Conservation (phyloP, 2,113 vertebrate species). For the Neolamprologus falcicula region DNA sequence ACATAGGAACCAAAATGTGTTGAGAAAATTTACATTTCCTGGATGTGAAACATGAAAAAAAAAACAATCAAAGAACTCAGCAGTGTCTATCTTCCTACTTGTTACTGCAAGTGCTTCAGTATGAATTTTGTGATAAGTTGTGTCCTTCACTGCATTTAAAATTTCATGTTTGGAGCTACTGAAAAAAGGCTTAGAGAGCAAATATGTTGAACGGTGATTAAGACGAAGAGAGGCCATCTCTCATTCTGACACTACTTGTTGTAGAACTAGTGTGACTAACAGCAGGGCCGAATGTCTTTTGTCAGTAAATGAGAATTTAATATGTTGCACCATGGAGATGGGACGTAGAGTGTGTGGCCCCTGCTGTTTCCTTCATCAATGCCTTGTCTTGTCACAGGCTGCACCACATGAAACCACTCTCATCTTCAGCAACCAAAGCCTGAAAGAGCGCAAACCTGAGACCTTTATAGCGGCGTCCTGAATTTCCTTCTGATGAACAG, state of each 20-base stretch:
- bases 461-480: background rate
- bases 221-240: conserved; percentile 40
- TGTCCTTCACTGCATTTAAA: background rate
- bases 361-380: conserved; percentile 60
- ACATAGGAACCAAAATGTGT: conserved; percentile 5
- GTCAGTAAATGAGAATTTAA: conserved; percentile 74
- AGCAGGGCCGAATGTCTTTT: conserved; percentile 65
- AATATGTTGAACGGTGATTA: conserved; percentile 30
- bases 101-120: background rate
- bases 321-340: conserved; percentile 67
- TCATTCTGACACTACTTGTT: conserved; percentile 48
- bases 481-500: background rate
- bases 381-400: conserved; percentile 48
- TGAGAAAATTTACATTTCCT: conserved; percentile 24
- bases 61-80: background rate
- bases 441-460: conserved; percentile 27
- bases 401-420: conserved; percentile 38
- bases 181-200: background rate
- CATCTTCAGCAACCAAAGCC: conserved; percentile 23
- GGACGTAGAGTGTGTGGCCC: conserved; percentile 54
- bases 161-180: background rate
- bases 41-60: background rate
- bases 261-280: conserved; percentile 55
- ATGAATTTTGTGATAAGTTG: background rate
- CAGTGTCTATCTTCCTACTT: background rate